These are phyloP conservation scores for Phylloscopus trochiloides DNA, from an alignment of 2,113 vertebrate species.

Conservation along the genomic window DNA sequence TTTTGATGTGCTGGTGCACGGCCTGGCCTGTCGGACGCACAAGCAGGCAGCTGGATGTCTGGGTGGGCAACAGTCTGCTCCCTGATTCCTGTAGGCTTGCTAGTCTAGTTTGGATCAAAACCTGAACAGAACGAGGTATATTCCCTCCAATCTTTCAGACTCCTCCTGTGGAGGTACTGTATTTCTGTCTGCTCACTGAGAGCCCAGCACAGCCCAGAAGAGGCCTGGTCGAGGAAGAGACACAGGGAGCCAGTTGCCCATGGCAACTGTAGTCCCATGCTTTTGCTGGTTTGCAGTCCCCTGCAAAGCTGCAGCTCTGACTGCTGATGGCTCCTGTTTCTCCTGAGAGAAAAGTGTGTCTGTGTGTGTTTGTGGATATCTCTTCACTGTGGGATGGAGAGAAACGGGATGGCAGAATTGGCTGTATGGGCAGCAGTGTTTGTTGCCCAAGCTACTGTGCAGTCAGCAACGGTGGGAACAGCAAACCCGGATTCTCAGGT, in stretches of 20 bases:
- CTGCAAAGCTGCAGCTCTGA: neutral
- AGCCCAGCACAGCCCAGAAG: neutral
- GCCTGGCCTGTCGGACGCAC: neutral
- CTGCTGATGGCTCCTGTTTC: neutral
- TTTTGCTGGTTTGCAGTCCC: neutral
- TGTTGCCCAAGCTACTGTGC: neutral
- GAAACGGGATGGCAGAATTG: neutral
- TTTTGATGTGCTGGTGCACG: neutral
- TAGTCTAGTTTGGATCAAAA: neutral
- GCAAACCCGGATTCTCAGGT: neutral
- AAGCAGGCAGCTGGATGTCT: neutral
- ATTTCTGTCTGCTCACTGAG: neutral
- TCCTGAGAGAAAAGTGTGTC: neutral
- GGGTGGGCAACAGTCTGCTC: neutral
- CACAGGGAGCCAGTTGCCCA: neutral
- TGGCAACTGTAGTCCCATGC: conserved; percentile 5
- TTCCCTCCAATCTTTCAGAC: neutral
- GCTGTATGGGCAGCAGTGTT: neutral
- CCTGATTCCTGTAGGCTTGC: neutral
- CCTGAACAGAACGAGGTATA: neutral
- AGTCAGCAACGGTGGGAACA: neutral
- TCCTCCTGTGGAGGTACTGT: neutral
- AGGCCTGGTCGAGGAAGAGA: neutral
- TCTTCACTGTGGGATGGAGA: neutral
- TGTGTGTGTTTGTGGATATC: neutral